Evolutionary conservation across 1,140 invertebrate genomes (phyloP), one percentile per base, ranked within the genome.

Genomic region (Tribolium madens): DNA sequence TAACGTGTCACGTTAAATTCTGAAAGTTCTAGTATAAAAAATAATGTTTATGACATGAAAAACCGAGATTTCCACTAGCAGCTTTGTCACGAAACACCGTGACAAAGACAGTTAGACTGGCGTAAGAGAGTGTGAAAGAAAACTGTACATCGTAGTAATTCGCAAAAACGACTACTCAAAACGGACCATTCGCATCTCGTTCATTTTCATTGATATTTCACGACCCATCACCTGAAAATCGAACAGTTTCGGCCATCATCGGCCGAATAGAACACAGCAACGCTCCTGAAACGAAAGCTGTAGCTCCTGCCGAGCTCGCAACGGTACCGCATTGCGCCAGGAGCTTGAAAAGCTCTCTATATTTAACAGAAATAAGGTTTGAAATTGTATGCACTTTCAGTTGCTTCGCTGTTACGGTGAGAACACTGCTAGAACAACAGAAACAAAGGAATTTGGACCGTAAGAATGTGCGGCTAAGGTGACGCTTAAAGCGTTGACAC

Each of bases 311-410:
- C 70, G 46, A 72, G 46, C 14, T 17, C 47, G 68, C 1, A 72
- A 72, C 70, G 42, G 70, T 72, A 72, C 70, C 70, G 70, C 70
- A 72, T 46, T 72, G 70, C 70, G 70, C 70, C 70, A 72, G 70
- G 70, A 72, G 50, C 70, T 72, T 72, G 70, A 15, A 72, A 72
- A 72, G 70, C 70, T 50, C 70, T 72, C 70, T 72, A 47, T 50
- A 64, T 64, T 72, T 50, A 72, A 72, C 70, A 72, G 47, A 52
- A 72, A 72, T 72, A 72, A 72, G 70, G 50, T 52, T 52, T 33
- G 46, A 18, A 48, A 72, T 52, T 72, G 70, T 72, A 72, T 72
- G 70, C 70, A 72, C 46, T 72, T 60, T 72, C 26, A 33, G 50
- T 5, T 33, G 50, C 50, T 72, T 50, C 31, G 70, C 46, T 71